Base-by-base conservation (phyloP, 2,113 vertebrate species). In the Dromiciops gliroides region DNA sequence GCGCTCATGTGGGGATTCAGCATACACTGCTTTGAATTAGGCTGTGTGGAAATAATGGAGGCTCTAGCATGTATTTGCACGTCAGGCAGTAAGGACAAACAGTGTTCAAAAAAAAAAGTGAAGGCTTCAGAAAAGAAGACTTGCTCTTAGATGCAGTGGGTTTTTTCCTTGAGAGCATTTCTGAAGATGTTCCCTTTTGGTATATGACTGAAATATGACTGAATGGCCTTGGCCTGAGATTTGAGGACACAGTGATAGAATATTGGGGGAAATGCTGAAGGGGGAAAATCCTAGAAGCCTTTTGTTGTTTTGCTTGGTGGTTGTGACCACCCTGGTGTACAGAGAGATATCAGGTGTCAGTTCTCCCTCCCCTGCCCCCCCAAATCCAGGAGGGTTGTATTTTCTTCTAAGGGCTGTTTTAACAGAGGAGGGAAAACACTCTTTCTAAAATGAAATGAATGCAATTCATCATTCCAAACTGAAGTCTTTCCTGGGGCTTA, bases 11-110 rank as follows among this genome's bases (percentile, higher is more conserved):
- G 48, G 95, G 26, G 56, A 23, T 95, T 95, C 12, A 1, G 93
- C 96, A 48, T 97, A 48, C 3, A 48, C 92, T 90, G 97, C 96
- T 96, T 97, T 96, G 95, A 95, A 47, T 94, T 91, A 94, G 96
- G 97, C 93, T 23, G 0, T 52, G 25, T 95, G 94, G 96, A 90
- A 96, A 97, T 97, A 95, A 98, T 97, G 98, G 98, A 98, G 98
- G 95, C 97, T 96, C 96, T 96, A 93, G 93, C 96, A 12, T 96
- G 98, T 98, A 95, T 97, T 97, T 98, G 97, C 96, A 50, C 67
- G 92, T 92, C 97, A 95, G 94, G 89, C 91, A 96, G 96, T 94
- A 96, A 97, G 95, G 94, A 3, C 96, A 96, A 97, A 95, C 97
- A 97, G 83, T 98, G 97, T 91, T 94, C 47, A 95, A 90, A 93